These are phyloP conservation scores for Platysteira castanea DNA, from an alignment of 2,113 vertebrate genomes.

Conservation along the genomic window DNA sequence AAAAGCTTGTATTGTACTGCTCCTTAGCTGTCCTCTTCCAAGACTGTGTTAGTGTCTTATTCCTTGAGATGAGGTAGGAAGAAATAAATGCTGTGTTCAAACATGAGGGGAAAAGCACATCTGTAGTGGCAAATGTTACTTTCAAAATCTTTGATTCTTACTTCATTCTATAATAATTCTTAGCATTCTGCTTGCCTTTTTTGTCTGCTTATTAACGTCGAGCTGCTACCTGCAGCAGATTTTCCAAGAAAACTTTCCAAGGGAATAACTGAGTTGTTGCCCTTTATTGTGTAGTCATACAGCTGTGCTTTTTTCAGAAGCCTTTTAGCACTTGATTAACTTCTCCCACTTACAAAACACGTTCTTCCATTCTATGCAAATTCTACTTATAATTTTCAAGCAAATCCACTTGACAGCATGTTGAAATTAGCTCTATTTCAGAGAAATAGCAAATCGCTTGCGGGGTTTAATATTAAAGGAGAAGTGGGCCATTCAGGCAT, in stretches of 20 bases:
- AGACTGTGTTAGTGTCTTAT: background rate
- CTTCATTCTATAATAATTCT: background rate
- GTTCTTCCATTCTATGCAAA: background rate
- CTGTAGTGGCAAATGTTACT: background rate
- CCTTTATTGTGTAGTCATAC: background rate
- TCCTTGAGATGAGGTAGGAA: background rate
- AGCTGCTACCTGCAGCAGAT: background rate
- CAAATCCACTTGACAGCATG: background rate
- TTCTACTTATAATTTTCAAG: background rate
- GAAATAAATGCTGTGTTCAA: background rate
- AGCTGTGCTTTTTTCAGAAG: background rate
- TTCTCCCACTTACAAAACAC: background rate
- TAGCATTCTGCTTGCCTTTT: background rate
- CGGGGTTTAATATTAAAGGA: background rate
- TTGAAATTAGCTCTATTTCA: background rate
- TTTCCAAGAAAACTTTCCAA: background rate
- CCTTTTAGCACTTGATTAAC: background rate
- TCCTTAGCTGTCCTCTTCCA: background rate
- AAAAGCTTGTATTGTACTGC: background rate
- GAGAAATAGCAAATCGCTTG: background rate
- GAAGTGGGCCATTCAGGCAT: background rate
- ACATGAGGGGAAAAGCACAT: fast-evolving
- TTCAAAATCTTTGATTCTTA: background rate
- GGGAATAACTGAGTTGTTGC: background rate
- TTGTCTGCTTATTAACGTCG: background rate